phyloP scores from a whole-genome alignment of 2,113 vertebrate species.

The Setophaga kirtlandii region DNA sequence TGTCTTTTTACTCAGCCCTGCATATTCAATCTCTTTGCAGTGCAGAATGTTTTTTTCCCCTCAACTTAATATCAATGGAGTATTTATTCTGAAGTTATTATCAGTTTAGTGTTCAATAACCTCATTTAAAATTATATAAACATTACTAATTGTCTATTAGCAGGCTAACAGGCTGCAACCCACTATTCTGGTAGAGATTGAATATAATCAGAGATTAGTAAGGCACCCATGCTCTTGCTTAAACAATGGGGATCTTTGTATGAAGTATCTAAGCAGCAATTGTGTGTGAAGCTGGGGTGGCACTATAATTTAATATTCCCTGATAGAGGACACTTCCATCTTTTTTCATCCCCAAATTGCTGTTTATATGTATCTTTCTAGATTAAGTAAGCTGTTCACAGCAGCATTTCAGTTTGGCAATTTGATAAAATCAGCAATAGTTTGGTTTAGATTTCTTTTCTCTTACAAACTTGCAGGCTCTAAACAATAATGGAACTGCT shows the following conservation, averaged over 20 bases:
- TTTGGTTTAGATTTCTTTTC: neutral
- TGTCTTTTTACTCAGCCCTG: neutral
- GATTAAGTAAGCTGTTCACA: neutral
- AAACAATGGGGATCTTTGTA: conserved; percentile 31
- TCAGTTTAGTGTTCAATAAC: neutral
- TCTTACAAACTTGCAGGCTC: neutral
- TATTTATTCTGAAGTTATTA: neutral
- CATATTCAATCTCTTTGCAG: neutral
- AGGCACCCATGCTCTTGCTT: neutral
- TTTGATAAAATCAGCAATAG: neutral
- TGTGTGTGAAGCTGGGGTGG: conserved; percentile 19
- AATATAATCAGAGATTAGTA: conserved; percentile 23
- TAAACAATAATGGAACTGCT: neutral
- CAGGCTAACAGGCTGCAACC: neutral
- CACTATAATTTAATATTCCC: conserved; percentile 8
- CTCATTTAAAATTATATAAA: conserved; percentile 9
- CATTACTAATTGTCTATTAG: neutral
- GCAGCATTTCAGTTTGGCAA: neutral
- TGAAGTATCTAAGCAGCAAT: conserved; percentile 14
- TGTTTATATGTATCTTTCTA: neutral
- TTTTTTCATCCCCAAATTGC: neutral
- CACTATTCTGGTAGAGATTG: neutral
- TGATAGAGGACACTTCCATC: neutral
- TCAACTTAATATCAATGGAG: neutral
- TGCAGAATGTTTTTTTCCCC: neutral